phyloP scores from a whole-genome alignment of 2,113 vertebrate species.

The Phylloscopus trochiloides region DNA sequence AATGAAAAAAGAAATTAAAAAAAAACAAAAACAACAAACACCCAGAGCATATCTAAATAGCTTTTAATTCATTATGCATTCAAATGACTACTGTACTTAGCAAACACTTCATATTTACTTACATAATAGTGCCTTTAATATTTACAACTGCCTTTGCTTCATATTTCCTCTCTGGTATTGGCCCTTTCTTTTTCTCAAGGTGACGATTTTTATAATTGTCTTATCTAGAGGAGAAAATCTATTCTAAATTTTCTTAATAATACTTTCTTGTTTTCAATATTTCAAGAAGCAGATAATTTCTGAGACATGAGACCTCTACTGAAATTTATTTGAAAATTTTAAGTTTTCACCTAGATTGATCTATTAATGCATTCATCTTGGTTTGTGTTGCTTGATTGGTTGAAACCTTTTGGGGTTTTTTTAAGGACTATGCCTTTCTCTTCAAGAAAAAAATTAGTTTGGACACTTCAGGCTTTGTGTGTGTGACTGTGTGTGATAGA shows the following conservation, averaged over 20 bases:
- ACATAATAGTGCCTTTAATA: background rate
- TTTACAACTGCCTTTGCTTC: background rate
- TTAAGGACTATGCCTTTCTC: rapidly evolving
- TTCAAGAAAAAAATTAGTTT: background rate
- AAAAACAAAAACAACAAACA: background rate
- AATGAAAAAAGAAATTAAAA: background rate
- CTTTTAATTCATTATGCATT: background rate
- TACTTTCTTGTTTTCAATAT: background rate
- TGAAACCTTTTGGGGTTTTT: background rate
- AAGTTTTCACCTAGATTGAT: background rate
- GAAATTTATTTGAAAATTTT: background rate
- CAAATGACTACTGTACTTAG: background rate
- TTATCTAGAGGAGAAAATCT: background rate
- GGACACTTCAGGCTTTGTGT: background rate
- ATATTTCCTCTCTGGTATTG: background rate
- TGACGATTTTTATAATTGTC: background rate
- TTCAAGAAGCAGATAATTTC: background rate
- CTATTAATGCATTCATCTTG: background rate
- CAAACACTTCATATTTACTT: background rate
- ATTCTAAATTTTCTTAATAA: background rate
- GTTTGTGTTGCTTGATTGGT: background rate
- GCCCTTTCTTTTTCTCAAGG: background rate
- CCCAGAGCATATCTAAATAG: background rate
- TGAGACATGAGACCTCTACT: background rate
- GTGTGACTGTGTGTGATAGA: background rate